Evolutionary conservation across 2,888 invertebrate species (phyloP).

Genomic region (Herminia tarsipennalis): DNA sequence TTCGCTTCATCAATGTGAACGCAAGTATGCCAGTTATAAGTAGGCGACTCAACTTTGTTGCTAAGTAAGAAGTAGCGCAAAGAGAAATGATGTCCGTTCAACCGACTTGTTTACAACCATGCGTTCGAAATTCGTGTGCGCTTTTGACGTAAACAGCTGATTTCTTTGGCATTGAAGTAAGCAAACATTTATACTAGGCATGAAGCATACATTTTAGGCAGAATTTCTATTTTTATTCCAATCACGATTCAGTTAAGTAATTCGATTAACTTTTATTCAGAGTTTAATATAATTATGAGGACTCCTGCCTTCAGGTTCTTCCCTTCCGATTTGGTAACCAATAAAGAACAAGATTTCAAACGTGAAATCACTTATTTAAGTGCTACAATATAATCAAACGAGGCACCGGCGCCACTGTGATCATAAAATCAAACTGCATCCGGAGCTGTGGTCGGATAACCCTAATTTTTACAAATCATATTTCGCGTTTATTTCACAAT

Average conservation of each 20-base stretch:
- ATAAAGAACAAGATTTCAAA: conserved; percentile 13
- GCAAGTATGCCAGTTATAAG: conserved; percentile 45
- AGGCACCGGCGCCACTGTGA: conserved; percentile 17
- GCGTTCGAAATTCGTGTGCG: no score
- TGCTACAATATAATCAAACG: conserved; percentile 15
- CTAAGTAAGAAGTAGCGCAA: conserved; percentile 7
- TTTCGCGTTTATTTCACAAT: conserved; percentile 30
- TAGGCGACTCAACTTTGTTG: conserved; percentile 19
- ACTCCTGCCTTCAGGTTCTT: no score
- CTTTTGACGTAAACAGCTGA: no score
- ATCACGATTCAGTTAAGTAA: no score
- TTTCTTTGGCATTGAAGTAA: no score
- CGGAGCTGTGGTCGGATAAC: conserved; percentile 12
- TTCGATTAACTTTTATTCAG: no score
- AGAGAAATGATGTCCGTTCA: conserved; percentile 5
- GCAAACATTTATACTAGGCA: no score
- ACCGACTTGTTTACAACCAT: no score
- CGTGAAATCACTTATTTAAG: conserved; percentile 15
- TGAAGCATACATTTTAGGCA: no score
- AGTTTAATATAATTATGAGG: no score
- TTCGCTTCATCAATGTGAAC: conserved; percentile 53
- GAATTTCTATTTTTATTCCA: no score
- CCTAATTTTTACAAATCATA: conserved; percentile 35
- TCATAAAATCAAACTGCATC: conserved; percentile 34
- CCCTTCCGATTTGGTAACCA: no score